Evolutionary conservation across 1,140 invertebrate species (phyloP).

Genomic region (Chrysopa pallens): DNA sequence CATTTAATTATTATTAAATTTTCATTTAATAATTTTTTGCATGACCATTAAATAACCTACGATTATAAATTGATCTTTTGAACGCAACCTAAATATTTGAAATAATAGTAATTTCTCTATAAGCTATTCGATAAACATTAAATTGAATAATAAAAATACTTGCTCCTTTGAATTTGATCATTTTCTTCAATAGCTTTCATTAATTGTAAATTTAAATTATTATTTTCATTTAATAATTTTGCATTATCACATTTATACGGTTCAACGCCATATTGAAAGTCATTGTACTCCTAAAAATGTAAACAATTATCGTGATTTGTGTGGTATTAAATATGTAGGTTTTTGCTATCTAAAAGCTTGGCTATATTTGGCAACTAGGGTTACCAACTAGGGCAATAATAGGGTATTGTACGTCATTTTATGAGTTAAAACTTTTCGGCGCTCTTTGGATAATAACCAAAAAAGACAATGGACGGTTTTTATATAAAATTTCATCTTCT

Average conservation of each 20-base stretch:
- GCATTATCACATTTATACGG: conserved; percentile 54
- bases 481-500: too few species aligned
- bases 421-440: too few species aligned
- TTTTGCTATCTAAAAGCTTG: too few species aligned
- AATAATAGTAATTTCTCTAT: neutral
- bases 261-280: conserved; percentile 36
- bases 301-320: neutral
- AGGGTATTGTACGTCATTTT: too few species aligned
- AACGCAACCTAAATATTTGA: neutral
- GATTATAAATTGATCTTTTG: conserved; percentile 2
- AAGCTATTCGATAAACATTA: neutral
- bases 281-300: conserved; percentile 31
- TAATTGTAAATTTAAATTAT: conserved; percentile 46
- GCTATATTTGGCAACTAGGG: too few species aligned
- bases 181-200: conserved; percentile 43
- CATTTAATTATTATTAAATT: too few species aligned
- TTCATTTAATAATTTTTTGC: too few species aligned
- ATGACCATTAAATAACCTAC: too few species aligned
- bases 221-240: conserved; percentile 47
- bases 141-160: neutral
- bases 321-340: neutral
- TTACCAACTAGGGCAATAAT: too few species aligned
- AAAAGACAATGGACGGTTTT: too few species aligned
- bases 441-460: too few species aligned
- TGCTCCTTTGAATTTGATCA: conserved; percentile 32